These are phyloP conservation scores for Ageneiosus marmoratus DNA, from an alignment of 2,113 vertebrate genomes.

Conservation along the genomic window DNA sequence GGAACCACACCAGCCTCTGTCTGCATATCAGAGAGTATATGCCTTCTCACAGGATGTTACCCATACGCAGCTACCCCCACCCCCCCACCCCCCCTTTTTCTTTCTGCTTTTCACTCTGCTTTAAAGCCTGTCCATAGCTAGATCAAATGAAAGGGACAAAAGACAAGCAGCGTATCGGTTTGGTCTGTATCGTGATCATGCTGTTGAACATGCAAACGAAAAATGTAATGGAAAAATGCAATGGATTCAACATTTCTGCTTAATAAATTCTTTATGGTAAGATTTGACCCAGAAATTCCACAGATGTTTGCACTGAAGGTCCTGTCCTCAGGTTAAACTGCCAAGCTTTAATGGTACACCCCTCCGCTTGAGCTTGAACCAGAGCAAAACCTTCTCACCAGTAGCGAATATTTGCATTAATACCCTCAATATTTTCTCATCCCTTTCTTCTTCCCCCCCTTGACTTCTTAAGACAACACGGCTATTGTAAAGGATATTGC, in stretches of 20 bases:
- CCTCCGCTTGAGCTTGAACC: slow-evolving; percentile 55
- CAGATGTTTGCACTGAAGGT: slow-evolving; percentile 43
- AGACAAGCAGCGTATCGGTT: background rate
- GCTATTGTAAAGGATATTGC: slow-evolving; percentile 75
- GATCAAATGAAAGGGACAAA: slow-evolving; percentile 1
- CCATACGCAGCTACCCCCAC: slow-evolving; percentile 14
- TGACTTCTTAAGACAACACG: slow-evolving; percentile 75
- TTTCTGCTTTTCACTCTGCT: background rate
- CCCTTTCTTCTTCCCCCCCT: slow-evolving; percentile 61
- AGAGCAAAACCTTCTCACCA: slow-evolving; percentile 65
- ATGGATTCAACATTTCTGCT: slow-evolving; percentile 19
- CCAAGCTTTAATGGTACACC: slow-evolving; percentile 37
- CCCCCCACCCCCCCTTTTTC: background rate
- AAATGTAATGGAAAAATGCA: too few relatives aligned
- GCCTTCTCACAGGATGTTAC: slow-evolving; percentile 23
- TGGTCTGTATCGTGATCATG: background rate
- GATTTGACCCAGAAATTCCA: slow-evolving; percentile 34
- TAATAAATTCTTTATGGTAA: slow-evolving; percentile 40
- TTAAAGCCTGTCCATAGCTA: slow-evolving; percentile 10
- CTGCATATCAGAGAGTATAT: slow-evolving; percentile 47
- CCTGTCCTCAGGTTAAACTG: slow-evolving; percentile 37
- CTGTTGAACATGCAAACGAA: slow-evolving; percentile 9
- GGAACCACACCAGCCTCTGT: slow-evolving; percentile 61
- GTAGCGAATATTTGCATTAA: slow-evolving; percentile 55
- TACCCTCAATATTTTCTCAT: slow-evolving; percentile 65